phyloP scores from a whole-genome alignment of 2,113 vertebrate genomes.

The Porphyrio hochstetteri region DNA sequence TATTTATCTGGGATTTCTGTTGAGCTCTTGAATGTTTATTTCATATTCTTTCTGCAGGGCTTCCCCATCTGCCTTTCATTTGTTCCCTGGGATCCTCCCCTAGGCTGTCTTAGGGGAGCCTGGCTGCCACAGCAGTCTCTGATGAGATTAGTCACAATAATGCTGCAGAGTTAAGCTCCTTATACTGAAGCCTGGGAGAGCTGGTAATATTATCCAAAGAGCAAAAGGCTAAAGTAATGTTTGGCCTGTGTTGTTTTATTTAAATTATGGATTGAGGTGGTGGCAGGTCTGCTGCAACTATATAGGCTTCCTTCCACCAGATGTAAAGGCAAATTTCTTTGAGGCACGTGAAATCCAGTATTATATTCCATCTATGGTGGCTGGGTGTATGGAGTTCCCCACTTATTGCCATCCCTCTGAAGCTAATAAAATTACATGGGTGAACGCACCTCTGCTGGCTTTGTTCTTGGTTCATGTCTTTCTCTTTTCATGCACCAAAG shows the following conservation, averaged over 20 bases:
- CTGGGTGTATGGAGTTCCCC: neutral
- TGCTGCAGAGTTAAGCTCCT: conserved; percentile 56
- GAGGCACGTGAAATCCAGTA: neutral
- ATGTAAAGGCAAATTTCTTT: neutral
- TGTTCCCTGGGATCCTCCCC: neutral
- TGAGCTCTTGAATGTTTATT: conserved; percentile 14
- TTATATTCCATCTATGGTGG: neutral
- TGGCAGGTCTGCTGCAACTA: neutral
- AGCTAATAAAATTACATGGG: neutral
- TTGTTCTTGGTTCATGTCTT: neutral
- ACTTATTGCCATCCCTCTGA: neutral
- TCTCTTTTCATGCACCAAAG: neutral
- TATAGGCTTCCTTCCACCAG: neutral
- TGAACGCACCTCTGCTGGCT: neutral
- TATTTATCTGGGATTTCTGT: neutral
- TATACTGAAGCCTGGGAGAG: conserved; percentile 20
- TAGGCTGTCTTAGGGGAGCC: neutral
- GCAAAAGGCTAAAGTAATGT: conserved; percentile 26
- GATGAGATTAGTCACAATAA: conserved; percentile 60
- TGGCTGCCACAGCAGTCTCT: conserved; percentile 19
- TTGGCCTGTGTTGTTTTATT: neutral
- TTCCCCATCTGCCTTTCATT: conserved; percentile 36
- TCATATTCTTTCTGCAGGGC: neutral
- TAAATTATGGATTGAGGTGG: neutral
- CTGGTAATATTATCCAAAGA: conserved; percentile 28